Evolutionary conservation across 2,888 invertebrate species (phyloP).

Genomic region (Eulithis prunata): DNA sequence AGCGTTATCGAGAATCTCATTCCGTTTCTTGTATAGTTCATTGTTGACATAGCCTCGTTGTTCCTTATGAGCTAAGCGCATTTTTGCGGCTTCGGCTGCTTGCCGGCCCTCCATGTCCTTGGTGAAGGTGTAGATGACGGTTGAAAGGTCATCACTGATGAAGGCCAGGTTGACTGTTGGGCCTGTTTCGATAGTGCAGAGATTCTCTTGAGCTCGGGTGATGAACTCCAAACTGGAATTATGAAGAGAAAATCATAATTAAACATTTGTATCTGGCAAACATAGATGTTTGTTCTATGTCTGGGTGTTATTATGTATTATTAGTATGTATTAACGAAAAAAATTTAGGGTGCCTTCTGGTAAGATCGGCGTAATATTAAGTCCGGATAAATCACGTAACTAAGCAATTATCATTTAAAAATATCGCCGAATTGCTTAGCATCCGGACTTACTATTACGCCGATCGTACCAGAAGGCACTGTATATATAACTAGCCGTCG

Average conservation of each 20-base stretch:
- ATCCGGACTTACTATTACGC: no score
- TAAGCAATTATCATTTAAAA: no score
- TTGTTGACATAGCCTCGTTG: constrained; percentile 68
- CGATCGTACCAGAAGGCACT: no score
- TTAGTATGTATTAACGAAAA: no score
- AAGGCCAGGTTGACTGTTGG: constrained; percentile 73
- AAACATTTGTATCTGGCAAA: no score
- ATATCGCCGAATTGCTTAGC: no score
- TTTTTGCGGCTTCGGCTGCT: constrained; percentile 53
- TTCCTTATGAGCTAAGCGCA: constrained; percentile 45
- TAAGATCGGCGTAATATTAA: no score
- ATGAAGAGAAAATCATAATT: neutral
- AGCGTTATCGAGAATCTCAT: constrained; percentile 67
- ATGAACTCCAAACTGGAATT: constrained; percentile 61
- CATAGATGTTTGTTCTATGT: no score
- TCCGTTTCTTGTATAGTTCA: constrained; percentile 67
- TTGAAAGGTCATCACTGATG: constrained; percentile 74
- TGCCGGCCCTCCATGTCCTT: constrained; percentile 65
- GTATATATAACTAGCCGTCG: no score
- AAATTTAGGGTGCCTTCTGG: no score
- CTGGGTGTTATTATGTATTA: no score
- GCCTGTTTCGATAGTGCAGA: constrained; percentile 76
- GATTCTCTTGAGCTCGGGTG: constrained; percentile 70
- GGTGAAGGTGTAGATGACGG: constrained; percentile 75
- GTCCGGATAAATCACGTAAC: no score